phyloP scores from a whole-genome alignment of 2,113 vertebrate species.

The Carollia perspicillata region DNA sequence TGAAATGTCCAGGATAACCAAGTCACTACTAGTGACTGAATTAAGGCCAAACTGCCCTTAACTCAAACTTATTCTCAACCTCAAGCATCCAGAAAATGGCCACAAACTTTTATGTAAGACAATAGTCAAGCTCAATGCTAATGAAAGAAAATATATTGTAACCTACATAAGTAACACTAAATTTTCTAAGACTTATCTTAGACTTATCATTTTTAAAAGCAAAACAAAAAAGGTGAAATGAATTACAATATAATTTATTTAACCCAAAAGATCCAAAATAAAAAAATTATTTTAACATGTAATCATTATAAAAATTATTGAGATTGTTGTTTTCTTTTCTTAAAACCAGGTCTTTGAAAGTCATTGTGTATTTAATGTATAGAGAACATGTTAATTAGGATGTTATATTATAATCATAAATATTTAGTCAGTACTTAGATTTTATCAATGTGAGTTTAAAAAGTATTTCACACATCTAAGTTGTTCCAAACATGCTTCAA shows the following conservation, averaged over 20 bases:
- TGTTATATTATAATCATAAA: not conserved
- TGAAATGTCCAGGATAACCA: not conserved
- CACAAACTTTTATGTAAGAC: not conserved
- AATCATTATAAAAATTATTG: not conserved
- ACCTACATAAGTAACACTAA: not conserved
- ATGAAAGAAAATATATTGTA: not conserved
- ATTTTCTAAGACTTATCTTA: not conserved
- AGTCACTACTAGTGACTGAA: not conserved
- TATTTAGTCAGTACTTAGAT: not conserved
- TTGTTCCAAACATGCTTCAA: not conserved
- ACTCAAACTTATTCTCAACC: not conserved
- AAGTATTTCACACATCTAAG: not conserved
- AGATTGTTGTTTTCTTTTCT: not conserved
- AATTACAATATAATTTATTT: not conserved
- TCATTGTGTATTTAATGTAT: not conserved
- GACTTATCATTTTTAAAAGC: not conserved
- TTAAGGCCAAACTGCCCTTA: not conserved
- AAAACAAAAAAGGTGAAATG: not conserved
- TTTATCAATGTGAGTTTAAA: not conserved
- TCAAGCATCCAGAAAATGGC: not conserved
- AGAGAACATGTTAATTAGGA: not conserved
- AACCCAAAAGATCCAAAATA: not conserved
- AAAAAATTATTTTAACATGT: constrained; percentile 3
- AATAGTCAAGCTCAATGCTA: not conserved
- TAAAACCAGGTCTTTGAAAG: not conserved